Conservation (phyloP, 2,797 vertebrate genomes). For the Megalops cyprinoides region DNA sequence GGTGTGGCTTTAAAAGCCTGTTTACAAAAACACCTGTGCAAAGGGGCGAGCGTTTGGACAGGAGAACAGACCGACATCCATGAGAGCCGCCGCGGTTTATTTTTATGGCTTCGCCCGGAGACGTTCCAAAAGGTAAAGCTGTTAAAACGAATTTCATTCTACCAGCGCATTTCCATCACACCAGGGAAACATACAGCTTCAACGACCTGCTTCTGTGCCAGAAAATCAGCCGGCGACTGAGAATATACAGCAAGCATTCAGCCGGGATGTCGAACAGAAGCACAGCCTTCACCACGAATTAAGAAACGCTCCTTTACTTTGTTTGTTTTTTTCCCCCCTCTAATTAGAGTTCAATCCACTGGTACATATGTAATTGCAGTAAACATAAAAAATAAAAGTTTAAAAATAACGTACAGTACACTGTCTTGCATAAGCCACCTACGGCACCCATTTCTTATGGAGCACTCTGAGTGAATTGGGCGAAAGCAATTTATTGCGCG, state of each 20-base stretch:
- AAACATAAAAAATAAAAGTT: no score
- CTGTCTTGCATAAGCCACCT: conserved; percentile 24
- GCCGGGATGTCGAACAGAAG: neutral
- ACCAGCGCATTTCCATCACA: neutral
- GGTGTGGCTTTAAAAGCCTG: neutral
- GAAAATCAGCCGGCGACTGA: no score
- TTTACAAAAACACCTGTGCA: neutral
- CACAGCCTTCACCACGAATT: neutral
- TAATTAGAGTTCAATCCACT: neutral
- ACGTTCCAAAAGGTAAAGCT: neutral
- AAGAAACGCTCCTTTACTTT: neutral
- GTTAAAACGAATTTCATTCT: neutral
- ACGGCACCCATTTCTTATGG: neutral
- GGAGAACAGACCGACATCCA: no score
- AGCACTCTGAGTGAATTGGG: conserved; percentile 19
- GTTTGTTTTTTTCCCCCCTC: neutral
- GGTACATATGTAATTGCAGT: neutral
- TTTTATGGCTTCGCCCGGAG: neutral
- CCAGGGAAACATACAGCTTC: neutral
- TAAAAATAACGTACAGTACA: conserved; percentile 28
- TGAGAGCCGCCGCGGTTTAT: no score
- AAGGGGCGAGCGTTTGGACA: neutral
- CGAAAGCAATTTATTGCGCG: conserved; percentile 13
- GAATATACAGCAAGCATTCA: no score
- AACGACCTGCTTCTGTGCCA: no score